Conservation (phyloP, 2,888 invertebrate genomes). For the Cremastobaeus sp. region DNA sequence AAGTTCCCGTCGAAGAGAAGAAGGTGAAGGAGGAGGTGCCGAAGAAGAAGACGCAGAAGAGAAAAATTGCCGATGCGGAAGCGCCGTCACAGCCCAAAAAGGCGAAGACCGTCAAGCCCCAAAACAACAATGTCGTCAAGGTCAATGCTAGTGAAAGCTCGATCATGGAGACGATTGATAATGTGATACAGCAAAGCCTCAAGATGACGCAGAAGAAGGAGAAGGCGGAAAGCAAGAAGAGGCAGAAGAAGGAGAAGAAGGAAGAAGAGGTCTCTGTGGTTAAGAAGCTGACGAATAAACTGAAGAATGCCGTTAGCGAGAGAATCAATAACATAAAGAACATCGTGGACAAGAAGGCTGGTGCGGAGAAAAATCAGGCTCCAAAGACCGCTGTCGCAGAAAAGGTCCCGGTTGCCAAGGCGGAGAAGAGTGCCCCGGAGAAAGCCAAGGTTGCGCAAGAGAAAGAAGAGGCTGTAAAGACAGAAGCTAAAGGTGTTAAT, state of each 20-base stretch:
- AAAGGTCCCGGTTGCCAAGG: constrained; percentile 15
- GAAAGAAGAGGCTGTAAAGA: constrained; percentile 51
- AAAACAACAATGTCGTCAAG: constrained; percentile 64
- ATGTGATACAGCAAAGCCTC: constrained; percentile 74
- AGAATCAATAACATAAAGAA: constrained; percentile 60
- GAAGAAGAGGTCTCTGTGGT: constrained; percentile 65
- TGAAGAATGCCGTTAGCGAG: constrained; percentile 73
- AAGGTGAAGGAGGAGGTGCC: constrained; percentile 13
- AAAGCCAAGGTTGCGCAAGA: constrained; percentile 16
- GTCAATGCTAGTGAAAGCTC: constrained; percentile 69
- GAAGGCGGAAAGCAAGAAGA: constrained; percentile 45
- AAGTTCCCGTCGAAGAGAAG: constrained; percentile 10
- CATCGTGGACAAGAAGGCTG: constrained; percentile 10
- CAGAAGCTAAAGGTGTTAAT: constrained; percentile 56
- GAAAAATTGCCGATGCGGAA: constrained; percentile 59
- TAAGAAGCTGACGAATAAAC: constrained; percentile 78
- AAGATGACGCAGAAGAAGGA: constrained; percentile 73
- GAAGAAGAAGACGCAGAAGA: constrained; percentile 46
- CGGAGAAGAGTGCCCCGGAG: constrained; percentile 45
- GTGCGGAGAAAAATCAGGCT: constrained; percentile 4
- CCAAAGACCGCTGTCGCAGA: constrained; percentile 25
- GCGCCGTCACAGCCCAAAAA: constrained; percentile 67
- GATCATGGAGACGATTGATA: constrained; percentile 75
- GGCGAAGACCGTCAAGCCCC: constrained; percentile 70
- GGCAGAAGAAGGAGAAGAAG: constrained; percentile 58